Evolutionary conservation across 2,113 vertebrate genomes (phyloP), one percentile per base, ranked within the genome.

Genomic region (Probosciger aterrimus): DNA sequence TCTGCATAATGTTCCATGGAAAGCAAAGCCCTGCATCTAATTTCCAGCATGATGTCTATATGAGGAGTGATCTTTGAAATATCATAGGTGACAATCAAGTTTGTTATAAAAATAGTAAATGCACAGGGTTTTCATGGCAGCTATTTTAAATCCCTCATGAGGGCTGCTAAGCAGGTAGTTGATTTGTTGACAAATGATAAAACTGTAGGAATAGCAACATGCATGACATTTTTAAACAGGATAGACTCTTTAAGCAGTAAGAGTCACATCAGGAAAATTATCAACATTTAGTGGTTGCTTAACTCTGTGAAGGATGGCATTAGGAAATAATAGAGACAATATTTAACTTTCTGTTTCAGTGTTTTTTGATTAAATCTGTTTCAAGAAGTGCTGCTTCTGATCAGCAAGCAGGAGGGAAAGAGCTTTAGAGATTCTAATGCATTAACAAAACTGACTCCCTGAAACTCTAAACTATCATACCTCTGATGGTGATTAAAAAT

Each of bases 1-100:
- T 98, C 98, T 98, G 98, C 98, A 98, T 98, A 98, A 98, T 98
- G 98, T 98, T 98, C 97, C 98, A 98, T 98, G 98, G 98, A 98
- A 98, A 97, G 97, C 97, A 73, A 97, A 97, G 97, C 97, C 95
- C 97, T 97, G 98, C 98, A 98, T 98, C 98, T 98, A 95, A 98
- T 98, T 98, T 98, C 97, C 97, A 98, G 97, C 94, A 71, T 98
- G 98, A 98, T 98, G 97, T 98, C 98, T 98, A 97, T 98, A 98
- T 98, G 97, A 98, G 97, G 95, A 98, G 97, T 97, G 97, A 98
- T 98, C 97, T 98, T 97, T 98, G 96, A 98, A 98, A 98, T 98
- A 98, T 98, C 98, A 98, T 98, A 98, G 97, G 97, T 98, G 98
- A 97, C 98, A 98, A 98, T 98, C 97, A 98, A 96, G 97, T 98